Percentiles rank a stretch among this genome's conserved stretches.
phyloP scores from a whole-genome alignment of 2,113 vertebrate species.

The Odobenus rosmarus region DNA sequence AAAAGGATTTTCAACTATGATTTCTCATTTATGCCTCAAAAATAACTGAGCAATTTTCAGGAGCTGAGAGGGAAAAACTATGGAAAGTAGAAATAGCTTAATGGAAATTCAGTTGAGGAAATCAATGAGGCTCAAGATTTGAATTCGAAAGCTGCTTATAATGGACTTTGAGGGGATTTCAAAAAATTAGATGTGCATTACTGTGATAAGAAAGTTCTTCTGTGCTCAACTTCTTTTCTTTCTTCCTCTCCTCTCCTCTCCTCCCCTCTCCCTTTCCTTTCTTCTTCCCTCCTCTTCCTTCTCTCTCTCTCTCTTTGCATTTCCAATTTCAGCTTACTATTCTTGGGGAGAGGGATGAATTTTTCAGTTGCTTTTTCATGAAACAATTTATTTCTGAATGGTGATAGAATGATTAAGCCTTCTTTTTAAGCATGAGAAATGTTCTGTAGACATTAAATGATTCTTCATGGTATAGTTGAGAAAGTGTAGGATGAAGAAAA shows the following conservation, averaged over 20 bases:
- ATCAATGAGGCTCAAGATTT: not conserved
- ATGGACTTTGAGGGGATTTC: not conserved
- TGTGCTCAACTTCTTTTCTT: not conserved
- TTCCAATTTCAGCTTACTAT: not conserved
- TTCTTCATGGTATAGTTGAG: not conserved
- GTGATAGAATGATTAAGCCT: not conserved
- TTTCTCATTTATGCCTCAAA: not conserved
- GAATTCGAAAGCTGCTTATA: not conserved
- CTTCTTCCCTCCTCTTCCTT: not conserved
- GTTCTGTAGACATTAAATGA: not conserved
- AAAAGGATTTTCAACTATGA: not conserved
- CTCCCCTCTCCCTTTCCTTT: not conserved
- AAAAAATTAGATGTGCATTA: not conserved
- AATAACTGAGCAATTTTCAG: not conserved
- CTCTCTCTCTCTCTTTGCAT: not conserved
- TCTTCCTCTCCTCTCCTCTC: not conserved
- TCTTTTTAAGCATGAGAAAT: constrained; percentile 14
- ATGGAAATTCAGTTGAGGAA: not conserved
- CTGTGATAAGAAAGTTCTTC: not conserved
- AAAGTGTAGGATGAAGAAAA: constrained; percentile 24
- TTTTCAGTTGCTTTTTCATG: constrained; percentile 4
- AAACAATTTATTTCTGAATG: not conserved
- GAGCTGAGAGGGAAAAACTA: not conserved
- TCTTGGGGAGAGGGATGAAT: not conserved
- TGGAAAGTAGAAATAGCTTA: not conserved